Evolutionary conservation across 1,140 invertebrate genomes (phyloP), one percentile per base, ranked within the genome.

Genomic region (Drosophila yakuba): DNA sequence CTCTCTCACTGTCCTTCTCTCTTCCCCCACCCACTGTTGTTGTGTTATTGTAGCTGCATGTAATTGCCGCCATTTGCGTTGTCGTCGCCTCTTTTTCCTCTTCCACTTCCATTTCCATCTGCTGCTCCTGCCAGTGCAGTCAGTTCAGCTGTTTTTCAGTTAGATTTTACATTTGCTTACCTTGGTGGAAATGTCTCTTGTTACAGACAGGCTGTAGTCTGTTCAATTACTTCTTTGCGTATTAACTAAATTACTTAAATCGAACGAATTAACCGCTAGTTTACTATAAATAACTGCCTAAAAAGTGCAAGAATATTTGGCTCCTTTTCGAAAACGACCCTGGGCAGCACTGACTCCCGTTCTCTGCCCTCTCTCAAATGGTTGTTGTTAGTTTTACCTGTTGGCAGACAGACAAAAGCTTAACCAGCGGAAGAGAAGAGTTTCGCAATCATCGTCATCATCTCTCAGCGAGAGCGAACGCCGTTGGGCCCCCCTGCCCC

Each of bases 11-110:
- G 11, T 47, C 4, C 35, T 4, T 44, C 1, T 8, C 54, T 35
- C 23, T 38, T 23, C 39, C 54, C 68, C 20, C 38, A 15, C 39
- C 57, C 68, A 41, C 8, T 63, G 62, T 48, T 74, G 61, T 28
- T 62, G 60, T 77, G 78, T 36, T 69, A 43, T 76, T 67, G 80
- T 60, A 41, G 81, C 67, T 80, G 59, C 83, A 76, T 86, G 84
- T 88, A 88, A 86, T 86, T 86, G 83, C 83, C 79, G 72, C 83
- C 83, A 88, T 83, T 86, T 89, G 83, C 74, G 67, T 77, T 85
- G 82, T 85, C 63, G 67, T 76, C 74, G 38, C 47, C 44, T 56
- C 39, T 44, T 48, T 17, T 45, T 45, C 7, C 43, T 4, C 62
- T 51, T 2, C 10, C 45, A 20, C 23, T 10, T 47, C 52, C 43